phyloP scores from a whole-genome alignment of 92 coral and sea anemone species.

The Meandrina meandrites region DNA sequence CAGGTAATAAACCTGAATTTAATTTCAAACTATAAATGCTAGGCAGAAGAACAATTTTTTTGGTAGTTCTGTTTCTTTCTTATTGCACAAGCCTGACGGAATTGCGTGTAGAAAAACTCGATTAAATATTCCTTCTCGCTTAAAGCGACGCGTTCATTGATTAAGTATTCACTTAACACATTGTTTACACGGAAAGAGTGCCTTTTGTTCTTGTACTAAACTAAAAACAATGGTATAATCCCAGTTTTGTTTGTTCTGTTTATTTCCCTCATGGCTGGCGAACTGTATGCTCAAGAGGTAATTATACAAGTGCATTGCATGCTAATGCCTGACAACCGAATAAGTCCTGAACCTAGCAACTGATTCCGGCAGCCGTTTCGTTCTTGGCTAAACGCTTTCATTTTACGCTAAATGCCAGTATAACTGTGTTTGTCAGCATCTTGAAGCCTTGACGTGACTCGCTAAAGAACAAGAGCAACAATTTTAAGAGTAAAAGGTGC shows the following conservation, averaged over 20 bases:
- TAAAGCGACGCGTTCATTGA: not conserved
- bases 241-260: conserved; percentile 9
- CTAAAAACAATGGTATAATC: conserved; percentile 33
- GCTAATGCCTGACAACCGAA: conserved; percentile 24
- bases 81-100: not conserved
- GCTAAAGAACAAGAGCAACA: not conserved
- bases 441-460: not conserved
- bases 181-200: conserved; percentile 14
- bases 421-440: not conserved
- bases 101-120: not conserved
- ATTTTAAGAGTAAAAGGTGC: not conserved
- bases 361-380: not conserved
- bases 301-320: not conserved
- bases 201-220: conserved; percentile 18
- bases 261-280: not conserved
- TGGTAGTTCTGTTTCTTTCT: not conserved
- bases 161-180: not conserved
- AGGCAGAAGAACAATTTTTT: not conserved
- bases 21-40: not conserved
- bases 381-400: not conserved
- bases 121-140: not conserved
- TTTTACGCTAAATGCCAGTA: not conserved
- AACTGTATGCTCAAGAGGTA: not conserved
- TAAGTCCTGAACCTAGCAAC: conserved; percentile 26
- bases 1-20: not conserved